Evolutionary conservation across 2,113 vertebrate species (phyloP), one percentile per base, ranked within the genome.

Genomic region (Chitala chitala): DNA sequence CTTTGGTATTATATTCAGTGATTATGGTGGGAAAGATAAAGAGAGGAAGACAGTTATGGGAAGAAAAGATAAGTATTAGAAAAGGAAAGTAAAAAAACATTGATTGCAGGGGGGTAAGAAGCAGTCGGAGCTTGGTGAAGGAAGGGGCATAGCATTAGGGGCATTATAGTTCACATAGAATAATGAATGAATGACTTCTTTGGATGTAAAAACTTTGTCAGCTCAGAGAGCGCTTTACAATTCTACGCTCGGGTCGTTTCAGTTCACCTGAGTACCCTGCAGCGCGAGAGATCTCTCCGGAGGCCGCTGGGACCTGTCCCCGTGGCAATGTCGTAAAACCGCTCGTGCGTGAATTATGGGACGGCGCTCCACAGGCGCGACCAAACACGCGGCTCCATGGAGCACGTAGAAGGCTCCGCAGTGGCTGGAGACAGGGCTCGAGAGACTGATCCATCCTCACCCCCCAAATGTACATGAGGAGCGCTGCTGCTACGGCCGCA

Each of bases 301-400:
- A 9, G 59, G 73, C 59, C 61, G 42, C 22, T 66, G 42, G 50
- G 31, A 66, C 59, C 77, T 71, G 64, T 71, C 73, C 44, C 15
- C 54, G 48, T 40, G 71, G 58, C 64, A 29, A 31, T 56, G 61
- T 71, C 38, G 22, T 77, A 78, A 63, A 78, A 81, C 77, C 79
- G 81, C 83, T 87, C 83, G 80, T 77, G 84, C 80, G 81, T 82
- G 83, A 87, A 82, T 83, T 82, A 83, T 54, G 76, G 80, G 79
- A 80, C 80, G 79, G 66, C 17, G 69, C 74, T 64, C 50, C 50
- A 53, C 71, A 36, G 17, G 42, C 24, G 10, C 12, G 15, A 24
- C 33, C 36, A 40, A 53, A 55, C 33, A 17, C 22, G 58, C 69
- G 8, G 24, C 46, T 66, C 71, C 50, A 75, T 26, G 24, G 58